phyloP scores from a whole-genome alignment of 2,113 vertebrate species.

The Lipophrys pholis region DNA sequence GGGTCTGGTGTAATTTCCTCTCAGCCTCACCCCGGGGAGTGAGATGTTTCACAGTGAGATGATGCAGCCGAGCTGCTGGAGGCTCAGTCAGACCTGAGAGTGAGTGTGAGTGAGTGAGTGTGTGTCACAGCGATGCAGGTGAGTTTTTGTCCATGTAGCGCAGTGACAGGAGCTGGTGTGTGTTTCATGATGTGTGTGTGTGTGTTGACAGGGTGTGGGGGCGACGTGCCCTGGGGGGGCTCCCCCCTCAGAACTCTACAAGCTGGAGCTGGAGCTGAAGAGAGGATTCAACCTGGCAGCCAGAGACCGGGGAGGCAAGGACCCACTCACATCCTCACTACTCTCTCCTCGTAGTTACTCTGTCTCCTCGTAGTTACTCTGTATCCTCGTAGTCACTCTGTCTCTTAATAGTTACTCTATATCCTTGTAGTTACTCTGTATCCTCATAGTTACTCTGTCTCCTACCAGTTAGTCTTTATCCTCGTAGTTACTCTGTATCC shows the following conservation, averaged over 20 bases:
- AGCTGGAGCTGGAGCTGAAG: constrained; percentile 89
- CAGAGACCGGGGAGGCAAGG: constrained; percentile 89
- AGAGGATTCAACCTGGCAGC: constrained; percentile 91
- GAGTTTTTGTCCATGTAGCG: background rate
- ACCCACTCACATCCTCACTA: background rate
- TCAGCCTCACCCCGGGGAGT: constrained; percentile 35
- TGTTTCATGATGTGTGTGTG: background rate
- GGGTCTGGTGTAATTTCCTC: constrained; percentile 67
- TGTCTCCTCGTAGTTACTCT: too few relatives aligned
- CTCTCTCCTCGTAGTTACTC: background rate
- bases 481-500: too few relatives aligned
- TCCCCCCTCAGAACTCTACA: constrained; percentile 87
- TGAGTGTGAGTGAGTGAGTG: fast-evolving
- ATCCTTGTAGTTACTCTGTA: too few relatives aligned
- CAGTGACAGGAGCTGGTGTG: too few relatives aligned
- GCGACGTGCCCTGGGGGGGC: constrained; percentile 61
- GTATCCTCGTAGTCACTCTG: too few relatives aligned
- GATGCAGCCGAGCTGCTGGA: background rate
- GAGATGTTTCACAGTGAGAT: background rate
- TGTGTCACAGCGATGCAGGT: constrained; percentile 6
- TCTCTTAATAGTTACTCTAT: too few relatives aligned
- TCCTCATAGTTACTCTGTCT: too few relatives aligned
- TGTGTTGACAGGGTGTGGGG: constrained; percentile 76
- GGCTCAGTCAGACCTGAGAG: background rate
- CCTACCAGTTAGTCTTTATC: too few relatives aligned